Base-by-base conservation (phyloP, 1,140 invertebrate genomes). In the Rhopalosiphum maidis region DNA sequence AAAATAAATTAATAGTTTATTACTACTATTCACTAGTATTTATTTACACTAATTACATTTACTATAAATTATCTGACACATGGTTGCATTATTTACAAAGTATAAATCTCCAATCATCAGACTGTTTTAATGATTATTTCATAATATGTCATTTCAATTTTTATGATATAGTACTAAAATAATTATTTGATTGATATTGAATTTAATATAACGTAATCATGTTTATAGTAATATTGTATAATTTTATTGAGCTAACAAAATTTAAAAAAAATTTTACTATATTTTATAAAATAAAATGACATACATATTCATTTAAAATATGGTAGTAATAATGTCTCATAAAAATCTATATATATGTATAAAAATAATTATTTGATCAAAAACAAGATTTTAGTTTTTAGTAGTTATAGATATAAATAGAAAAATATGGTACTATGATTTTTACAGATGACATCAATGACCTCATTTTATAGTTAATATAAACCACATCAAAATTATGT, bases 371-470 rank as follows among this genome's bases (percentile, higher is more conserved):
- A 87, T 37, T 83, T 83, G n/a, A 83, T 83, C 77, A 87, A 48
- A 48, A 87, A 85, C 23, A 15, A 85, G 23, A 43, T 85, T 85
- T 85, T 85, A 83, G 86, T 48, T 87, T 46, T 87, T 22, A 87
- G 22, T 87, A 87, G 46, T 48, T 87, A 48, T 11, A 30, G 46
- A n/a, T 89, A 89, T 54, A 89, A 89, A 89, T 89, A 54, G 87
- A 37, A 60, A 90, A 68, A 30, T 68, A 60, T 60, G 41, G 25
- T 55, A 60, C 5, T 90, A 90, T 68, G 23, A 68, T 90, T 90
- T 43, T 89, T 60, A 68, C 22, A 68, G 25, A 43, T 30, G 11
- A 43, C 37, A 90, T 90, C 89, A 43, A 90, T 90, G 55, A 68
- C 89, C 89, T 90, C 23, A 90, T 68, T 90, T 43, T 68, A 55